These are phyloP conservation scores for Rhynchomys soricoides DNA, from an alignment of 2,113 vertebrate genomes.

Conservation along the genomic window DNA sequence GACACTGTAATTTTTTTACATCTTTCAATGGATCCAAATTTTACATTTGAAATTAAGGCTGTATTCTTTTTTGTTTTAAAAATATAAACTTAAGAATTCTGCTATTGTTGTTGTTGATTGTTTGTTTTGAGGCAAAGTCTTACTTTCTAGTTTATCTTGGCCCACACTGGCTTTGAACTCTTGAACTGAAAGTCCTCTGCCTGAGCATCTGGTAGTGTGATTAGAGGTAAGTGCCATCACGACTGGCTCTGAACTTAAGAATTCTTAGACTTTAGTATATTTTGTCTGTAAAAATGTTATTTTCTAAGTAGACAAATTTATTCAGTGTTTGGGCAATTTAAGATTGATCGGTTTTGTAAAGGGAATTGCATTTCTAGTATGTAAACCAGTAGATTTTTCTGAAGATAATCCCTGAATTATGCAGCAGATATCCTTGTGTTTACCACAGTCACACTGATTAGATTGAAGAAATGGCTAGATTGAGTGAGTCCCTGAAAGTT, in stretches of 20 bases:
- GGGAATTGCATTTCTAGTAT: background rate
- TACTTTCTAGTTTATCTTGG: background rate
- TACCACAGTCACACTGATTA: background rate
- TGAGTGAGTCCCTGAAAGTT: background rate
- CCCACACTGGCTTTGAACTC: background rate
- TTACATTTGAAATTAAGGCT: conserved; percentile 5
- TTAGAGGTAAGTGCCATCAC: background rate
- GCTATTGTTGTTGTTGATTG: background rate
- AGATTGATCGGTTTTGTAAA: background rate
- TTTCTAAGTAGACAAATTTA: background rate
- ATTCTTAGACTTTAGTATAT: background rate
- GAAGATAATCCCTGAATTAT: background rate
- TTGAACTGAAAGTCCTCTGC: background rate
- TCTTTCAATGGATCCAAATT: background rate
- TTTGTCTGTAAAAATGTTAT: background rate
- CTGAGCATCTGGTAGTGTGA: background rate
- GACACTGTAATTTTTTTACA: background rate
- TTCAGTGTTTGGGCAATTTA: background rate
- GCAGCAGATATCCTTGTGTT: background rate
- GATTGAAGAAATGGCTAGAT: background rate
- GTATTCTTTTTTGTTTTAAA: background rate
- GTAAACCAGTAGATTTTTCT: background rate
- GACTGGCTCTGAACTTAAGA: background rate
- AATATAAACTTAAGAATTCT: background rate
- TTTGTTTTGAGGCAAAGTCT: background rate